These are phyloP conservation scores for Sesia apiformis DNA, from an alignment of 2,888 invertebrate genomes.

Conservation along the genomic window DNA sequence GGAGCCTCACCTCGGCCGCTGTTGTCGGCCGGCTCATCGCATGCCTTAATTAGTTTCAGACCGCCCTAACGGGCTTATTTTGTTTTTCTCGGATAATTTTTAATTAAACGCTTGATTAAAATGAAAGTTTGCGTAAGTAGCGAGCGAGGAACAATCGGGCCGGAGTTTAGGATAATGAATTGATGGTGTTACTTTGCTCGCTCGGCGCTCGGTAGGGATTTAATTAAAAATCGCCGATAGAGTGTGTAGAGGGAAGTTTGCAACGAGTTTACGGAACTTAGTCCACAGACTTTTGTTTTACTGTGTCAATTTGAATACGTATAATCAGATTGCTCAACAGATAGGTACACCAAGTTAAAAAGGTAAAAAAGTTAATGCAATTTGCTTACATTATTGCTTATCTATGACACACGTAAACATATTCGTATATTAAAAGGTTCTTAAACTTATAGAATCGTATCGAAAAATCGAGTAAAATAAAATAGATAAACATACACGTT, in stretches of 20 bases:
- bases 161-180: slow-evolving; percentile 75
- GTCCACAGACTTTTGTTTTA: slow-evolving; percentile 64
- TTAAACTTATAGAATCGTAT: no score
- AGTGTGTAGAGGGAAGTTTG: slow-evolving; percentile 70
- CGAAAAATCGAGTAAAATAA: no score
- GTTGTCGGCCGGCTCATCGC: slow-evolving; percentile 63
- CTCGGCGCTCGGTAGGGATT: slow-evolving; percentile 66
- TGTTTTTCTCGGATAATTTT: slow-evolving; percentile 75
- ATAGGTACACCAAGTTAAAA: slow-evolving; percentile 4
- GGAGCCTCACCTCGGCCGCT: slow-evolving; percentile 61
- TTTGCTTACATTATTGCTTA: no score
- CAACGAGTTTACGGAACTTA: slow-evolving; percentile 71
- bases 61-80: slow-evolving; percentile 73
- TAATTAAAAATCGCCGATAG: slow-evolving; percentile 75
- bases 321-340: slow-evolving; percentile 44
- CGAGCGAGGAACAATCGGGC: slow-evolving; percentile 72
- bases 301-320: slow-evolving; percentile 72
- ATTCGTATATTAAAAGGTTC: no score
- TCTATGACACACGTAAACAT: no score
- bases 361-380: no score
- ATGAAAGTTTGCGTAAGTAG: slow-evolving; percentile 75
- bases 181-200: slow-evolving; percentile 73
- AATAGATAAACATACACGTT: no score
- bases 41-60: slow-evolving; percentile 72
- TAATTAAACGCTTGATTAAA: slow-evolving; percentile 76